Evolutionary conservation across 2,797 vertebrate species (phyloP).

Genomic region (Bryconaethiops microstoma): DNA sequence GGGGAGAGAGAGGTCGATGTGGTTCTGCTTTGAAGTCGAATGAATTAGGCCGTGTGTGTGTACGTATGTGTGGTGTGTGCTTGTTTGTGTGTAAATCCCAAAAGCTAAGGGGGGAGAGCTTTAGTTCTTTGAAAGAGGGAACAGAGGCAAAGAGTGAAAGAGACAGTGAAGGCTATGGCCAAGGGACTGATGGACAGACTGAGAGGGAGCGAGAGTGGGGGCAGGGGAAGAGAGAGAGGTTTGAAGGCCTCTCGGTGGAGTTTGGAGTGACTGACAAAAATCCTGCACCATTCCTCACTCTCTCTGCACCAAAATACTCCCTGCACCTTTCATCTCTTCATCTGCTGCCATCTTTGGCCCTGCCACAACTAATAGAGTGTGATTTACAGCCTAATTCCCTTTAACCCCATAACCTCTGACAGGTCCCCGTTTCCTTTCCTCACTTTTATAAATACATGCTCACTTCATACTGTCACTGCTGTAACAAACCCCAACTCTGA

Average conservation of each 20-base stretch:
- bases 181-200: slow-evolving; percentile 52
- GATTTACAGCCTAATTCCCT: slow-evolving; percentile 41
- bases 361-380: slow-evolving; percentile 34
- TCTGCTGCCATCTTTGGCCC: slow-evolving; percentile 39
- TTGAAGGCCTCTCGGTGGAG: slow-evolving; percentile 52
- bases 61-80: slow-evolving; percentile 30
- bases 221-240: slow-evolving; percentile 28
- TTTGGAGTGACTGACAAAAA: slow-evolving; percentile 52
- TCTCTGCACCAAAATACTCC: slow-evolving; percentile 17
- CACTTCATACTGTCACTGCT: neutral
- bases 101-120: slow-evolving; percentile 55
- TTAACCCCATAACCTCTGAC: neutral
- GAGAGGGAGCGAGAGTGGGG: slow-evolving; percentile 31
- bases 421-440: neutral
- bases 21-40: slow-evolving; percentile 60
- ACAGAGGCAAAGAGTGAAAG: slow-evolving; percentile 54
- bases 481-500: too few relatives aligned
- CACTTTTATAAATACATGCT: neutral
- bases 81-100: slow-evolving; percentile 59
- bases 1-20: slow-evolving; percentile 59
- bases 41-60: slow-evolving; percentile 54
- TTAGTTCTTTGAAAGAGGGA: slow-evolving; percentile 58
- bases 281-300: slow-evolving; percentile 47
- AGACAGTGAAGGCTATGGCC: slow-evolving; percentile 54
- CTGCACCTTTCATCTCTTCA: slow-evolving; percentile 44